phyloP scores from a whole-genome alignment of 2,888 invertebrate species.

The Tetranychus truncatus region DNA sequence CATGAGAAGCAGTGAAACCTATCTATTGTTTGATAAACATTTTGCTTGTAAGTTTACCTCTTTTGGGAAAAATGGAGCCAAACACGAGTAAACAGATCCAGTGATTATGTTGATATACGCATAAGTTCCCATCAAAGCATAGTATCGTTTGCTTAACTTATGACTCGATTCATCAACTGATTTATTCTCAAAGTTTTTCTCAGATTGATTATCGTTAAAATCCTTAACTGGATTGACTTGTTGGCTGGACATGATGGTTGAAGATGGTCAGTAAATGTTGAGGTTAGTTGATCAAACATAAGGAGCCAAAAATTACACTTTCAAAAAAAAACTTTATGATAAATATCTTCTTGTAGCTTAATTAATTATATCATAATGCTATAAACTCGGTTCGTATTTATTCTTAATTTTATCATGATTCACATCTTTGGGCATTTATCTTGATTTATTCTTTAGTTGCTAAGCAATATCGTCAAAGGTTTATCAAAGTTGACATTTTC shows the following conservation, averaged over 20 bases:
- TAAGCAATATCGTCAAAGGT: too few species aligned
- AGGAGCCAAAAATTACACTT: not conserved
- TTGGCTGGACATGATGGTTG: not conserved
- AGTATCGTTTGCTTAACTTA: not conserved
- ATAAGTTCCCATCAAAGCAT: not conserved
- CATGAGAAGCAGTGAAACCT: too few species aligned
- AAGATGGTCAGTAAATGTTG: not conserved
- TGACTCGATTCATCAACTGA: not conserved
- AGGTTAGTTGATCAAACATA: not conserved
- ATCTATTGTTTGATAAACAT: too few species aligned
- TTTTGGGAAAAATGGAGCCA: not conserved
- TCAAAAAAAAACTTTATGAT: too few species aligned
- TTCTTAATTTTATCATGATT: too few species aligned
- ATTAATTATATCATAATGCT: too few species aligned
- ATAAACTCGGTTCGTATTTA: too few species aligned
- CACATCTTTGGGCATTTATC: too few species aligned
- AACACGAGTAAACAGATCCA: not conserved
- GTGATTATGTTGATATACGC: not conserved
- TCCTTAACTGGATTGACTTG: not conserved
- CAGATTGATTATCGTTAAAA: not conserved
- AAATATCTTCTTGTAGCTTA: too few species aligned
- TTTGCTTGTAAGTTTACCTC: not conserved
- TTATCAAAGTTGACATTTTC: too few species aligned
- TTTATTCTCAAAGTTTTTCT: not conserved
- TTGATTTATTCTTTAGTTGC: too few species aligned